Conservation (phyloP, 92 coral and sea anemone genomes). For the Hydrozoanthus gracilis region DNA sequence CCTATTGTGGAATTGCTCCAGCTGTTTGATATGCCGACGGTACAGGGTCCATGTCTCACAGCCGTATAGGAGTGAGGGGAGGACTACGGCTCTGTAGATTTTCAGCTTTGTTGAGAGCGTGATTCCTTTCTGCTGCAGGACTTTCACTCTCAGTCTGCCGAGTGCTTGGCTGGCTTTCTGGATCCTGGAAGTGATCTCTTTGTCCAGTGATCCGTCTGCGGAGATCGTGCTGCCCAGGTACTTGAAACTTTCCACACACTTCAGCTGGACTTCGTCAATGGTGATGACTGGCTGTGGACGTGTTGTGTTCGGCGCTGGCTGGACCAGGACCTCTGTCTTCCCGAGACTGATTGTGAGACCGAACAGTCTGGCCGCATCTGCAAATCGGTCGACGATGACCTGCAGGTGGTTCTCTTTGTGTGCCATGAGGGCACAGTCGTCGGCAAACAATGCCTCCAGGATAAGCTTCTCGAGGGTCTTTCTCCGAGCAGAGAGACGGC, state of each 20-base stretch:
- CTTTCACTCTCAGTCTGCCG: constrained; percentile 15
- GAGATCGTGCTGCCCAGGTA: constrained; percentile 60
- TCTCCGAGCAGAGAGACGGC: too few species aligned
- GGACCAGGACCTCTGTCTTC: constrained; percentile 41
- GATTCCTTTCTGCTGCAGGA: constrained; percentile 7
- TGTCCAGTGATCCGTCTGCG: constrained; percentile 29
- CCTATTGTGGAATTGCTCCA: constrained; percentile 38
- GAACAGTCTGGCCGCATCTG: constrained; percentile 32
- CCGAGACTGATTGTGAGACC: constrained; percentile 48
- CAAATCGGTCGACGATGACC: constrained; percentile 34
- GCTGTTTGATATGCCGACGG: constrained; percentile 45
- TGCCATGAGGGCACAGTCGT: constrained; percentile 47
- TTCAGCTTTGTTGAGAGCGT: constrained; percentile 14
- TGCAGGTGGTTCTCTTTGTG: constrained; percentile 39
- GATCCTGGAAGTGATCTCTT: constrained; percentile 30
- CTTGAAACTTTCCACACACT: constrained; percentile 39
- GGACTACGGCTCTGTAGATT: constrained; percentile 52
- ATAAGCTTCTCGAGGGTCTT: constrained; percentile 7
- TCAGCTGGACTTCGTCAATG: constrained; percentile 26
- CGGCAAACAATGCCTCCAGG: constrained; percentile 46
- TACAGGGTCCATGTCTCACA: constrained; percentile 52
- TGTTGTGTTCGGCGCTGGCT: constrained; percentile 36
- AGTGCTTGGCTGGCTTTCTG: constrained; percentile 35
- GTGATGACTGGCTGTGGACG: constrained; percentile 15
- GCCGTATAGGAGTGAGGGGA: constrained; percentile 46